Percentiles rank a stretch among this genome's conserved stretches.
phyloP scores from a whole-genome alignment of 2,113 vertebrate species.

The Ochotona princeps region DNA sequence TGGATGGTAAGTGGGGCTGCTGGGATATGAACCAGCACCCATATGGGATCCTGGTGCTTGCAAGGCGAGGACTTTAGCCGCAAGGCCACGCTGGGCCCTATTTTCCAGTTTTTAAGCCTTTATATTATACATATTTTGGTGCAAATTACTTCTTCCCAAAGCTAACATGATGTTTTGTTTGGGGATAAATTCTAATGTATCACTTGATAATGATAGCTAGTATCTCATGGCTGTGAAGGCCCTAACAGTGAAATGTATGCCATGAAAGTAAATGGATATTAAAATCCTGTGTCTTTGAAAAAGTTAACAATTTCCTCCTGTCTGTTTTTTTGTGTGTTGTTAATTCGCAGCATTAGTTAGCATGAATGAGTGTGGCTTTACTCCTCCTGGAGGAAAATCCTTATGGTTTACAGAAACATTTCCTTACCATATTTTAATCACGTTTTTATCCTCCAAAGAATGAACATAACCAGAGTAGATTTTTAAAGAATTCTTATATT shows the following conservation, averaged over 20 bases:
- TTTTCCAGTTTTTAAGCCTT: too few species aligned
- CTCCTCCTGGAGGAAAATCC: constrained; percentile 19
- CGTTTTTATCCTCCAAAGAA: constrained; percentile 16
- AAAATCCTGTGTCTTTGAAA: background rate
- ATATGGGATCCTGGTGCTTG: too few species aligned
- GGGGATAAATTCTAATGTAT: constrained; percentile 12
- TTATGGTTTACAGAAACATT: constrained; percentile 63
- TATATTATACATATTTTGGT: constrained; percentile 27
- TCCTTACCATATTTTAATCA: constrained; percentile 56
- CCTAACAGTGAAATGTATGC: constrained; percentile 24
- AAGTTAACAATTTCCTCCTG: background rate
- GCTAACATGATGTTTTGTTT: constrained; percentile 15
- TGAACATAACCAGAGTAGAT: background rate
- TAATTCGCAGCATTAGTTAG: constrained; percentile 22
- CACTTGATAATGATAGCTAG: constrained; percentile 16
- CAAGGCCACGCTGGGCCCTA: too few species aligned
- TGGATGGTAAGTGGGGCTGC: too few species aligned
- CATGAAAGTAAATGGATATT: constrained; percentile 10
- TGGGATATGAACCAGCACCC: too few species aligned
- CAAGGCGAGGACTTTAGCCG: too few species aligned
- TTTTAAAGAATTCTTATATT: too few species aligned
- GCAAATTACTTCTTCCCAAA: constrained; percentile 26
- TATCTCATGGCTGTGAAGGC: background rate
- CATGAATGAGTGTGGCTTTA: constrained; percentile 33
- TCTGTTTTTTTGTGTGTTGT: constrained; percentile 38